Percentiles rank a stretch among this genome's conserved stretches.
phyloP scores from a whole-genome alignment of 2,113 vertebrate species.

The Poeciliopsis retropinna region DNA sequence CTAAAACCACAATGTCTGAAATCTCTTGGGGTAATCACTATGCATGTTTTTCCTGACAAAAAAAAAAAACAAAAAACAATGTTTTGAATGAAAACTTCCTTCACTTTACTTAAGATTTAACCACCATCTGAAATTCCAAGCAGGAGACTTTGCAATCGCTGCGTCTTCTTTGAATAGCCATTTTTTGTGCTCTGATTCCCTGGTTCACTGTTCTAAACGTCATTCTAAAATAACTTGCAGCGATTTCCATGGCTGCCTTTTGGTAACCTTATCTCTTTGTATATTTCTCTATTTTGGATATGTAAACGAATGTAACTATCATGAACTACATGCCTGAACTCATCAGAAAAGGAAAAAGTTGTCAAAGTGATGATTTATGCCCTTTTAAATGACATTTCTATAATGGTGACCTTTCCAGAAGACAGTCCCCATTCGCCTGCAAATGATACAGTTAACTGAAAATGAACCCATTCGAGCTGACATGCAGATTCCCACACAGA shows the following conservation, averaged over 20 bases:
- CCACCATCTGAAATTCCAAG: background rate
- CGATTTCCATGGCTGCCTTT: background rate
- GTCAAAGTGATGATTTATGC: background rate
- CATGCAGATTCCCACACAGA: constrained; percentile 2
- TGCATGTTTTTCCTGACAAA: too few relatives aligned
- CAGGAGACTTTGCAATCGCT: background rate
- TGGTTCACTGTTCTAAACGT: too few relatives aligned
- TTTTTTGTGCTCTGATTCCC: too few relatives aligned
- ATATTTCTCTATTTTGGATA: background rate
- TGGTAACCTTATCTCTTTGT: background rate
- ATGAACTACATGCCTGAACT: background rate
- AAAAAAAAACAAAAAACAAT: too few relatives aligned
- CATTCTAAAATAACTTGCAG: background rate
- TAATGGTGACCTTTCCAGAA: constrained; percentile 19
- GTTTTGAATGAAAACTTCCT: too few relatives aligned
- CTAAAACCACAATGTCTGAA: too few relatives aligned
- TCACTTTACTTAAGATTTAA: too few relatives aligned
- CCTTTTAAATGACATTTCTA: background rate
- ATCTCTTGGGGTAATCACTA: too few relatives aligned
- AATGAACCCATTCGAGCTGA: constrained; percentile 14
- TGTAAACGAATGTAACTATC: background rate
- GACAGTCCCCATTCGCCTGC: background rate
- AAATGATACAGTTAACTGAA: constrained; percentile 16
- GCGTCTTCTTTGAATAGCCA: too few relatives aligned
- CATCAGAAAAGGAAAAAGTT: background rate